Percentiles rank a stretch among this genome's conserved stretches.
Conservation (phyloP, 2,888 invertebrate genomes). For the Epinotia nisella region DNA sequence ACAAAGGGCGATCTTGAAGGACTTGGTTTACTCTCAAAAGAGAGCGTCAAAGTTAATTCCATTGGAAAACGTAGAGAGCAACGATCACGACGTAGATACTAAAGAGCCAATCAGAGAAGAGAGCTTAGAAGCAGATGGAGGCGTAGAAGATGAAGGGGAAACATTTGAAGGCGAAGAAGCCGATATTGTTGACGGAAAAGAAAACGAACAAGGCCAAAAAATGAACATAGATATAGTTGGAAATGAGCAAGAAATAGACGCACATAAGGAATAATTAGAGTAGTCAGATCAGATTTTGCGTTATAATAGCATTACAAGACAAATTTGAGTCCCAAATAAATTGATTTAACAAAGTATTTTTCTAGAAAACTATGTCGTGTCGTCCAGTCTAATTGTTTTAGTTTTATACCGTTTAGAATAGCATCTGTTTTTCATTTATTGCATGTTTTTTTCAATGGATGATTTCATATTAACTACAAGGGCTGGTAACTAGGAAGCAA, state of each 20-base stretch:
- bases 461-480: no score
- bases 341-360: no score
- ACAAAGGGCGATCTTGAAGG: slow-evolving; percentile 76
- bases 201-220: slow-evolving; percentile 36
- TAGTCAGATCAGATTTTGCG: neutral
- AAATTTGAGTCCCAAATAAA: neutral
- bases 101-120: slow-evolving; percentile 7
- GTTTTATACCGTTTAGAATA: no score
- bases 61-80: slow-evolving; percentile 44
- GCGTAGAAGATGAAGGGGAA: slow-evolving; percentile 60
- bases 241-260: slow-evolving; percentile 8
- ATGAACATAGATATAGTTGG: neutral
- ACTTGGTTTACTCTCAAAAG: slow-evolving; percentile 65
- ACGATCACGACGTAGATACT: neutral
- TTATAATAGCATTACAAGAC: neutral
- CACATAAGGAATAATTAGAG: slow-evolving; percentile 41
- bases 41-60: slow-evolving; percentile 54
- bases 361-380: no score
- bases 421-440: no score
- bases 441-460: no score
- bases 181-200: slow-evolving; percentile 54
- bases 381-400: no score
- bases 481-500: no score
- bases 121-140: slow-evolving; percentile 45
- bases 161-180: slow-evolving; percentile 52